Conservation (phyloP, 2,888 invertebrate genomes). For the Meiosimyza decipiens region DNA sequence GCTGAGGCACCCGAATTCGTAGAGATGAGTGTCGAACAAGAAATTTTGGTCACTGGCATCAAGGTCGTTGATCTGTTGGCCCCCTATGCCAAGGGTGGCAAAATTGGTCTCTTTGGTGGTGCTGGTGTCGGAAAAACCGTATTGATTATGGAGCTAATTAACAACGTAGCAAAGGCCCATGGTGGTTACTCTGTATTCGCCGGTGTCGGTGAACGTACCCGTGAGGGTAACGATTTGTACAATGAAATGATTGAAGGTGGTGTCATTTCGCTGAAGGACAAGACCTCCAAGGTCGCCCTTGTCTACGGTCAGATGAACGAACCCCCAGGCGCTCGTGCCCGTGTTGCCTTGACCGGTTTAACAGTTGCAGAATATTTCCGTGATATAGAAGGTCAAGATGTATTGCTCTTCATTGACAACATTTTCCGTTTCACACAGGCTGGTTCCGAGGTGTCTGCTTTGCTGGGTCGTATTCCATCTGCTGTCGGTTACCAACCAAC, state of each 20-base stretch:
- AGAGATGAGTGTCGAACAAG: constrained; percentile 91
- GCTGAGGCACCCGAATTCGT: constrained; percentile 90
- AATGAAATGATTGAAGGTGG: constrained; percentile 95
- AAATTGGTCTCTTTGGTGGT: constrained; percentile 91
- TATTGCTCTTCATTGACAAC: constrained; percentile 94
- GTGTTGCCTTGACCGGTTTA: constrained; percentile 90
- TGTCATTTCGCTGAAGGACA: constrained; percentile 89
- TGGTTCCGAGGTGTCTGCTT: constrained; percentile 88
- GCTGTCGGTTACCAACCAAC: constrained; percentile 97
- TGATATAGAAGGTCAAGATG: constrained; percentile 92
- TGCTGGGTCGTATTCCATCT: constrained; percentile 93
- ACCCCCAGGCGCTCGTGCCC: constrained; percentile 92
- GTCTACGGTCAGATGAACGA: constrained; percentile 98
- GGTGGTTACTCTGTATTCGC: constrained; percentile 96
- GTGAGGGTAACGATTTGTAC: constrained; percentile 94
- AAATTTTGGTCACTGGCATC: constrained; percentile 91
- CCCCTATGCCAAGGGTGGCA: constrained; percentile 93
- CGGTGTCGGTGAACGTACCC: constrained; percentile 92
- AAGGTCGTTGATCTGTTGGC: constrained; percentile 89
- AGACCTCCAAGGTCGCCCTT: constrained; percentile 84
- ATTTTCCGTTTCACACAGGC: constrained; percentile 94
- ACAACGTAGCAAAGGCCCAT: constrained; percentile 94
- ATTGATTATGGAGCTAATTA: constrained; percentile 94
- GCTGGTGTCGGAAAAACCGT: constrained; percentile 96
- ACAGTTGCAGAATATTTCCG: constrained; percentile 95